Base-by-base conservation (phyloP, 92 coral and sea anemone species). In the Meandrina meandrites region DNA sequence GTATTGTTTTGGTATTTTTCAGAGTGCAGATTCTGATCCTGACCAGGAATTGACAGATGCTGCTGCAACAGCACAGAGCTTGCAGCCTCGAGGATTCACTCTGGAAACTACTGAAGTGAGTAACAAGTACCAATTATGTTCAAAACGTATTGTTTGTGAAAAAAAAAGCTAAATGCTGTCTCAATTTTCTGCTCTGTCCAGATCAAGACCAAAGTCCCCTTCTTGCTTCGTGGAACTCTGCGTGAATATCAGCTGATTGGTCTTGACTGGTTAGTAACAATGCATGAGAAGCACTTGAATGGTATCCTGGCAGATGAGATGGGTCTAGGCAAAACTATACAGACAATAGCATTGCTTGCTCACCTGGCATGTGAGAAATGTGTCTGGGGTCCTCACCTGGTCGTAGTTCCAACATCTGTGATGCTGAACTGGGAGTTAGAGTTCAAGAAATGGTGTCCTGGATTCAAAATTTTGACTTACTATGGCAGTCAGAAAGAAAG, bases 11-110 rank as follows among this genome's bases (percentile, higher is more conserved):
- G 24, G 84, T 81, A 31, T 77, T 35, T 54, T 57, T 3, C 83
- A 93, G 93, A 89, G 86, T 75, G 91, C 91, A 50, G 93, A 93
- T 66, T 84, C 94, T 71, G 92, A 92, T 58, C 99, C 99, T 19
- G 96, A 97, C 91, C 96, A 95, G 75, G 92, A 93, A 42, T 91
- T 97, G 67, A 95, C 96, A 76, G 94, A 94, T 89, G 99, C 99
- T 60, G 99, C 99, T 67, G 99, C 99, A 30, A 97, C 99, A 70
- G 99, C 99, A n/a, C 98, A 97, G 90, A 97, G 99, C 81, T 88
- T 97, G 27, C 99, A 97, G 62, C 99, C 99, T 53, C 96, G 92
- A 79, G 99, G 99, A 35, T 97, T 93, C 75, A 97, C 99, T 28
- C 74, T 97, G 30, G 99, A 97, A 85, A 97, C 99, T 15, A 94